Base-by-base conservation (phyloP, 1,140 invertebrate species). In the Ectropis grisescens region DNA sequence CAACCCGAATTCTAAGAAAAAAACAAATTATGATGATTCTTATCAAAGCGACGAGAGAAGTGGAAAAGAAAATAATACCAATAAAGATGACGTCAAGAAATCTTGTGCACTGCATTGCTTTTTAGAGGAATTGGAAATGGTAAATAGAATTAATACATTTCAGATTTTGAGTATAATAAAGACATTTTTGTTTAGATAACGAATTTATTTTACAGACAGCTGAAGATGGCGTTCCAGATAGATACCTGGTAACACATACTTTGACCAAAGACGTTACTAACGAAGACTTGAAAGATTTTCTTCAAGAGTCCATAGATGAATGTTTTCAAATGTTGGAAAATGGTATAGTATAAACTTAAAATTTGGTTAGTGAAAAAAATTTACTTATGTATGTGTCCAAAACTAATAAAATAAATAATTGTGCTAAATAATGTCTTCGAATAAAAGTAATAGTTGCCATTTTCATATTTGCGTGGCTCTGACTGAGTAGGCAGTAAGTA, bases 41-140 rank as follows among this genome's bases (percentile, higher is more conserved):
- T 44, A 56, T 27, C 29, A 11, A 28, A 43, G 44, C 15, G 58
- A 67, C 2, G 54, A 46, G 3, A 62, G 32, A 16, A 68, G 65
- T 12, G 58, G 58, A 1, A 68, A 31, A 29, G 57, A 58, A 11
- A 54, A 42, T 13, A 69, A 60, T 27, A 48, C 62, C 14, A 70
- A 27, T n/a, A 59, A 44, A 10, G 49, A 58, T 27, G 34, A 38
- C 1, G 58, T 58, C 10, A 37, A 27, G 4, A 70, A 67, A 36
- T 61, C 68, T 2, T 86, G 84, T 44, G 74, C 84, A 2, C 47
- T 85, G 14, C 83, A 85, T 41, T 86, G 84, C 34, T 85, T 86
- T 41, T 67, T 86, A 41, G 81, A 85, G 39, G 72, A 85, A 41
- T 49, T 85, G 40, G 80, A 84, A 39, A 84, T 85, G 83, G 84